A percentile compares a stretch with the other conserved stretches of the same genome.
These are phyloP conservation scores for Myripristis murdjan DNA, from an alignment of 2,797 vertebrate species.

Conservation along the genomic window DNA sequence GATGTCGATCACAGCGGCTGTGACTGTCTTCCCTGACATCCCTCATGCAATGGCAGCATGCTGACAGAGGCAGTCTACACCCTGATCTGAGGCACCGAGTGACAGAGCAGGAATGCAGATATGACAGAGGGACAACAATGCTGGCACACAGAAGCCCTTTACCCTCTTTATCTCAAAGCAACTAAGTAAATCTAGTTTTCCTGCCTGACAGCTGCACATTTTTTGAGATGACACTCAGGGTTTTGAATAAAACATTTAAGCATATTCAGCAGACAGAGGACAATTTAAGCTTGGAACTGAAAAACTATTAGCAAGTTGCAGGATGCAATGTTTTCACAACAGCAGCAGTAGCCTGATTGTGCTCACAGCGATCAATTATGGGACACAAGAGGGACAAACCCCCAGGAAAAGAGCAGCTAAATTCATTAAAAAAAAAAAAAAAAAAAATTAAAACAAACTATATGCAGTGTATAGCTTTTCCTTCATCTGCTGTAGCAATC, in stretches of 20 bases:
- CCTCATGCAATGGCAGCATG: not conserved
- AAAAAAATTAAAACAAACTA: no score
- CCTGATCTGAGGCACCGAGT: constrained; percentile 7
- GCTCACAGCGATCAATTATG: no score
- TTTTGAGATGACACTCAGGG: no score
- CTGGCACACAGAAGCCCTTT: not conserved
- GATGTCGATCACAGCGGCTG: constrained; percentile 2
- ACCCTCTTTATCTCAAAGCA: no score
- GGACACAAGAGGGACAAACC: no score
- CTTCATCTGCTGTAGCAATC: no score
- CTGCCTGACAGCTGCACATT: not conserved
- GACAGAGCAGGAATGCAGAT: not conserved
- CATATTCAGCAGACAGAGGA: not conserved
- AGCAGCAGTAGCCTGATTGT: not conserved
- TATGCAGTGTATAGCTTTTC: no score
- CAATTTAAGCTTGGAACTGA: not conserved
- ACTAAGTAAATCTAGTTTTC: not conserved
- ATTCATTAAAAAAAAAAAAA: no score
- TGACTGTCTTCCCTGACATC: not conserved
- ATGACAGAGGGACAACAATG: not conserved
- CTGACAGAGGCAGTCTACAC: constrained; percentile 12
- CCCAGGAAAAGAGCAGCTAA: no score
- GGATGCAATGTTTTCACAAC: not conserved
- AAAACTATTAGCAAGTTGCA: not conserved
- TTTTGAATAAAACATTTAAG: not conserved